Conservation (phyloP, 2,113 vertebrate species). For the Actenoides hombroni region DNA sequence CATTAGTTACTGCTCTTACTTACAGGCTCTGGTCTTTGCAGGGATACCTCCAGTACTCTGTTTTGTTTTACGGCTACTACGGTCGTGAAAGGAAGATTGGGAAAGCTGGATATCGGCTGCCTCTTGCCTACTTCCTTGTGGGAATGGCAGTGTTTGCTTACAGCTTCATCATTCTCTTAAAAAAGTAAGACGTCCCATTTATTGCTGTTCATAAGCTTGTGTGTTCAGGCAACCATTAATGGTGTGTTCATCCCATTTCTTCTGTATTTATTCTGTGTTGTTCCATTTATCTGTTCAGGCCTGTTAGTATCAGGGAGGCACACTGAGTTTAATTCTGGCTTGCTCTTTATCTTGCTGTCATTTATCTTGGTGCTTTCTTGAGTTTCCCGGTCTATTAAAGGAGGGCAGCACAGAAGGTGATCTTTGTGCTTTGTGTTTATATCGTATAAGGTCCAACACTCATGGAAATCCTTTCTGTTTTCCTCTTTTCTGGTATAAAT, state of each 20-base stretch:
- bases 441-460: accelerated
- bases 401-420: background rate
- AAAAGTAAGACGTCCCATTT: constrained; percentile 80
- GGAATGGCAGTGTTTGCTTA: constrained; percentile 98
- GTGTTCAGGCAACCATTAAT: background rate
- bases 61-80: constrained; percentile 96
- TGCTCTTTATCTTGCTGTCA: background rate
- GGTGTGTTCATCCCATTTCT: background rate
- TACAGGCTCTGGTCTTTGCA: constrained; percentile 45
- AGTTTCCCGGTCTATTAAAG: background rate
- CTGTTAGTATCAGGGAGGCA: background rate
- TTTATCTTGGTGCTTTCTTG: background rate
- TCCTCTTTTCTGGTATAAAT: background rate
- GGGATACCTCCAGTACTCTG: constrained; percentile 97
- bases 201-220: background rate
- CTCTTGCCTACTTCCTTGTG: constrained; percentile 95
- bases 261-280: background rate
- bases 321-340: background rate
- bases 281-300: background rate
- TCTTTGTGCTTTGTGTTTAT: background rate
- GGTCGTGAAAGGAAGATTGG: constrained; percentile 90
- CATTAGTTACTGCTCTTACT: background rate
- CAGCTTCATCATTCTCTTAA: constrained; percentile 96
- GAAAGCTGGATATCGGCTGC: constrained; percentile 89
- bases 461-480: background rate